Conservation (phyloP, 2,888 invertebrate species). For the Linyphia triangularis region DNA sequence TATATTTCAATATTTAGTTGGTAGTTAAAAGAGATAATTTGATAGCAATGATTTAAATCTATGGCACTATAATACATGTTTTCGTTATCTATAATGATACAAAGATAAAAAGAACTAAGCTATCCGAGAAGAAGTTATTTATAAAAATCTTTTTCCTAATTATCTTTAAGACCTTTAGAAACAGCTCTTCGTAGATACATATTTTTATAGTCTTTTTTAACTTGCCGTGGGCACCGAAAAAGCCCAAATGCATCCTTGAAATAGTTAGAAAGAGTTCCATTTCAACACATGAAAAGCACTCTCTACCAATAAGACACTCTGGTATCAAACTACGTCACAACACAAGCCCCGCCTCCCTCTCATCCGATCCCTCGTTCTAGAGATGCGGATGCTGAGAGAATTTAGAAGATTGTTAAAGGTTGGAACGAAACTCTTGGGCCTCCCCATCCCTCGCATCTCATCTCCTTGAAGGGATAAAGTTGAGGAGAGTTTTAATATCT, state of each 20-base stretch:
- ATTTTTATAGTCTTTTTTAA: no score
- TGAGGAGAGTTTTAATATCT: neutral
- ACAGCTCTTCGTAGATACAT: no score
- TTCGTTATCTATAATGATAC: no score
- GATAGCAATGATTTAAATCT: no score
- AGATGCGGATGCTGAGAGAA: constrained; percentile 44
- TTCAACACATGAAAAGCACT: neutral
- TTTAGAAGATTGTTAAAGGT: constrained; percentile 9
- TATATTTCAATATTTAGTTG: no score
- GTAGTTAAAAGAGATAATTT: no score
- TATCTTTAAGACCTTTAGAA: no score
- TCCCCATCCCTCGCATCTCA: neutral
- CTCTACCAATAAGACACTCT: neutral
- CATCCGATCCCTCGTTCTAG: neutral
- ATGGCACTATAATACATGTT: no score
- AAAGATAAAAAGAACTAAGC: no score
- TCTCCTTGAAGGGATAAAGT: constrained; percentile 38
- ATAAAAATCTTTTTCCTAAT: no score
- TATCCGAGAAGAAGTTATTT: no score
- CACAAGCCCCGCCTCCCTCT: constrained; percentile 16
- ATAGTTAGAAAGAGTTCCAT: neutral
- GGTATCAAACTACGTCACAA: constrained; percentile 13
- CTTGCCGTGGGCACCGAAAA: neutral
- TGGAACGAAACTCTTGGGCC: constrained; percentile 1
- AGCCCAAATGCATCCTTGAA: neutral